A percentile compares a stretch with the other conserved stretches of the same genome.
These are phyloP conservation scores for Ancistrus triradiatus DNA, from an alignment of 2,113 vertebrate genomes.

Conservation along the genomic window DNA sequence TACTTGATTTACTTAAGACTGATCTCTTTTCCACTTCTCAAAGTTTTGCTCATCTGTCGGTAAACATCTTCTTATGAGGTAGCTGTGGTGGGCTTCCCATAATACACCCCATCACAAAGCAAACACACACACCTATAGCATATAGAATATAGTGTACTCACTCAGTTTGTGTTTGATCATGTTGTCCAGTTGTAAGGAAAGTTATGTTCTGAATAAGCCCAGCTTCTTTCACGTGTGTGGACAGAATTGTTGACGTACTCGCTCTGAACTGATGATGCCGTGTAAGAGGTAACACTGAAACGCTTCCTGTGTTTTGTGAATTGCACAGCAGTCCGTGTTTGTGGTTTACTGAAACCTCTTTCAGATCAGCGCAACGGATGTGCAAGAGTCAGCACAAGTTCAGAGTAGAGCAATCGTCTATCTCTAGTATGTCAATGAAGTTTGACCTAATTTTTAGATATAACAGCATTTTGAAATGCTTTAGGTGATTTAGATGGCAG, in stretches of 20 bases:
- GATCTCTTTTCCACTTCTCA: not conserved
- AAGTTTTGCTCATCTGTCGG: not conserved
- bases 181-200: conserved; percentile 8
- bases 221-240: not conserved
- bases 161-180: conserved; percentile 58
- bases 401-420: not conserved
- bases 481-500: no score
- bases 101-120: not conserved
- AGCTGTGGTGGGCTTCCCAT: not conserved
- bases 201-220: not conserved
- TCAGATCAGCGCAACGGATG: not conserved
- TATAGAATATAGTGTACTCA: conserved; percentile 44
- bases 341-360: not conserved
- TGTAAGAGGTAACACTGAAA: conserved; percentile 1
- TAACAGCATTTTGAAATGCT: no score
- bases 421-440: not conserved
- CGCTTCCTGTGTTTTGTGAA: conserved; percentile 66
- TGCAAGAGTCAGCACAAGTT: not conserved
- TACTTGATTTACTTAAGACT: not conserved
- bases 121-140: not conserved
- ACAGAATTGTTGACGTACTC: conserved; percentile 14
- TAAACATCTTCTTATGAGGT: not conserved
- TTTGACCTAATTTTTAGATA: no score
- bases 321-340: conserved; percentile 9
- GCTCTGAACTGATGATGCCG: conserved; percentile 20